A percentile compares a stretch with the other conserved stretches of the same genome.
phyloP scores from a whole-genome alignment of 2,888 invertebrate genomes.

The Diaperis boleti region DNA sequence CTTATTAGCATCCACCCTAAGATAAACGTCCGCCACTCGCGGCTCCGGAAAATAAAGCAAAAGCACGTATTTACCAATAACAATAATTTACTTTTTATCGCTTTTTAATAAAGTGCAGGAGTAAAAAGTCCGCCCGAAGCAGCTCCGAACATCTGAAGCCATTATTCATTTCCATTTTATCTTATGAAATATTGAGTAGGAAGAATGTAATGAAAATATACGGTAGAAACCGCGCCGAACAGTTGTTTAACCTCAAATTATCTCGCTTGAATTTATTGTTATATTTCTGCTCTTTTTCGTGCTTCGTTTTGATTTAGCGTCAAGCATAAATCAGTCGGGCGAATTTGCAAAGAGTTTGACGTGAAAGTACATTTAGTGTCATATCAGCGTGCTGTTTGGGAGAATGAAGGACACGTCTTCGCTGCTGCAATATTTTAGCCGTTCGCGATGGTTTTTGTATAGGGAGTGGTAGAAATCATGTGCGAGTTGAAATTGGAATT shows the following conservation, averaged over 20 bases:
- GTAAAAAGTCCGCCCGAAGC: constrained; percentile 42
- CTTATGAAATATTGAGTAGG: constrained; percentile 56
- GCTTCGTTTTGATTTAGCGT: constrained; percentile 5
- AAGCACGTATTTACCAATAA: constrained; percentile 35
- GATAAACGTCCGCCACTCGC: constrained; percentile 12
- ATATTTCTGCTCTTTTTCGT: constrained; percentile 25
- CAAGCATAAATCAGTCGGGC: constrained; percentile 1
- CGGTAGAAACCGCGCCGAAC: constrained; percentile 46
- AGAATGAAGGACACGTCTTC: too few relatives aligned
- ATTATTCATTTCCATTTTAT: constrained; percentile 54
- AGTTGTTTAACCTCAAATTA: constrained; percentile 53
- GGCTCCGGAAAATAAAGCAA: constrained; percentile 5
- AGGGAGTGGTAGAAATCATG: too few relatives aligned
- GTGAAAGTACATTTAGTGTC: not conserved
- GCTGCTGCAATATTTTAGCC: too few relatives aligned
- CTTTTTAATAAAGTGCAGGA: constrained; percentile 51
- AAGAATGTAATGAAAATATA: constrained; percentile 54
- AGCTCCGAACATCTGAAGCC: constrained; percentile 46
- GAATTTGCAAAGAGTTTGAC: not conserved
- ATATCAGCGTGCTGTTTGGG: too few relatives aligned
- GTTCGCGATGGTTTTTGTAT: too few relatives aligned
- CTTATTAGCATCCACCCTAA: constrained; percentile 28
- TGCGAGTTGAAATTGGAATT: too few relatives aligned
- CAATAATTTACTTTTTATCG: constrained; percentile 48
- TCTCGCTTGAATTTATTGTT: constrained; percentile 44